These are phyloP conservation scores for Drosophila emarginata DNA, from an alignment of 2,888 invertebrate species.

Conservation along the genomic window DNA sequence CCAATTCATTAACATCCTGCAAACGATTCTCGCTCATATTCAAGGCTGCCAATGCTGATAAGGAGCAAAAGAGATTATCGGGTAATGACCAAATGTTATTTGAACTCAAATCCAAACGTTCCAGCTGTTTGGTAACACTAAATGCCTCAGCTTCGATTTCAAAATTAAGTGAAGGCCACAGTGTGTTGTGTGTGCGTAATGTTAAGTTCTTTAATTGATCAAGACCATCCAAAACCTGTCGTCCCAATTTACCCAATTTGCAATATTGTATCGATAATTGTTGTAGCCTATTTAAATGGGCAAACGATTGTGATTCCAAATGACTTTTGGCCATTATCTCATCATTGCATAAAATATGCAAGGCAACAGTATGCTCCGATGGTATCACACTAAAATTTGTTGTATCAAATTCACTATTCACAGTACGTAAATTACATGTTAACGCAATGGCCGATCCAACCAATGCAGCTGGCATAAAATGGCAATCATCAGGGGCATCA, in stretches of 20 bases:
- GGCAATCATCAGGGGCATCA: conserved; percentile 93
- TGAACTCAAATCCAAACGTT: conserved; percentile 91
- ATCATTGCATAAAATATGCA: conserved; percentile 91
- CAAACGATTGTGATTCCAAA: conserved; percentile 89
- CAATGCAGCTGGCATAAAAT: conserved; percentile 79
- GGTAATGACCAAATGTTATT: conserved; percentile 96
- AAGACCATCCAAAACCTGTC: conserved; percentile 90
- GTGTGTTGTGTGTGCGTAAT: conserved; percentile 91
- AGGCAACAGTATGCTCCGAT: conserved; percentile 90
- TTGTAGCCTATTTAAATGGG: conserved; percentile 90
- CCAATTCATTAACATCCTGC: conserved; percentile 93
- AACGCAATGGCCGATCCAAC: conserved; percentile 86
- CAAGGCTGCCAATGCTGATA: conserved; percentile 90
- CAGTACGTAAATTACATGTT: conserved; percentile 90
- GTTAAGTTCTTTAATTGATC: conserved; percentile 92
- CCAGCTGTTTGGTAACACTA: conserved; percentile 89
- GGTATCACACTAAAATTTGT: conserved; percentile 95
- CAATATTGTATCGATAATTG: conserved; percentile 93
- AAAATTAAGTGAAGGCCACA: conserved; percentile 92
- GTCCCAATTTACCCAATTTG: conserved; percentile 92
- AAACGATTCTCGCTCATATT: conserved; percentile 94
- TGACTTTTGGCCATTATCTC: conserved; percentile 91
- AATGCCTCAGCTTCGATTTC: conserved; percentile 92
- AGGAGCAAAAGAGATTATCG: conserved; percentile 91
- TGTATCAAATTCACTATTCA: conserved; percentile 93